Percentiles rank a stretch among this genome's conserved stretches.
These are phyloP conservation scores for Spondyliosoma cantharus DNA, from an alignment of 2,797 vertebrate species.

Conservation along the genomic window DNA sequence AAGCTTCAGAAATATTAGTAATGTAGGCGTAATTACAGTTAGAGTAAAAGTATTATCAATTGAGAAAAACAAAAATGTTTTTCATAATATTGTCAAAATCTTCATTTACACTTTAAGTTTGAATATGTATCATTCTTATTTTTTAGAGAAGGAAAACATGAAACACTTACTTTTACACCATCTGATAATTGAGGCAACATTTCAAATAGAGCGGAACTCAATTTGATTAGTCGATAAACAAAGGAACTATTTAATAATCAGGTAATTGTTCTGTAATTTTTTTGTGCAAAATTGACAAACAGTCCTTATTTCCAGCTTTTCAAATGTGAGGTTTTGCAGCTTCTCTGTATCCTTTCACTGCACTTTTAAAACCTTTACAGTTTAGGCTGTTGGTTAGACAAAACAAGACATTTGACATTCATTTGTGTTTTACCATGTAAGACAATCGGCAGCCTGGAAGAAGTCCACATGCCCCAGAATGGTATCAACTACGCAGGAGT, in stretches of 20 bases:
- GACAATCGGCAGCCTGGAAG: conserved; percentile 94
- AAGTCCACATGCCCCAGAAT: conserved; percentile 98
- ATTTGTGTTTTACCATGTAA: conserved; percentile 55
- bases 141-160: not conserved
- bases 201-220: not conserved
- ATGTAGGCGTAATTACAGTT: not conserved
- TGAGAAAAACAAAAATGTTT: not conserved
- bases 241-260: not conserved
- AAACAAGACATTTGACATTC: not conserved
- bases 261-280: not conserved
- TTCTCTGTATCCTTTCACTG: not conserved
- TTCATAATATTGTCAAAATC: not conserved
- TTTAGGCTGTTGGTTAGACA: not conserved
- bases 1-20: not conserved
- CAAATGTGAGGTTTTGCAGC: not conserved
- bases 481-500: conserved; percentile 94
- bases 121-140: not conserved
- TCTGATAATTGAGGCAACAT: not conserved
- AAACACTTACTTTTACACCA: not conserved
- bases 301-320: not conserved
- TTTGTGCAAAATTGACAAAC: not conserved
- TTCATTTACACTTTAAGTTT: not conserved
- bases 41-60: not conserved
- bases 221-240: not conserved
- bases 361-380: not conserved